Percentiles rank a stretch among this genome's conserved stretches.
These are phyloP conservation scores for Capromys pilorides DNA, from an alignment of 2,797 vertebrate genomes.

Conservation along the genomic window DNA sequence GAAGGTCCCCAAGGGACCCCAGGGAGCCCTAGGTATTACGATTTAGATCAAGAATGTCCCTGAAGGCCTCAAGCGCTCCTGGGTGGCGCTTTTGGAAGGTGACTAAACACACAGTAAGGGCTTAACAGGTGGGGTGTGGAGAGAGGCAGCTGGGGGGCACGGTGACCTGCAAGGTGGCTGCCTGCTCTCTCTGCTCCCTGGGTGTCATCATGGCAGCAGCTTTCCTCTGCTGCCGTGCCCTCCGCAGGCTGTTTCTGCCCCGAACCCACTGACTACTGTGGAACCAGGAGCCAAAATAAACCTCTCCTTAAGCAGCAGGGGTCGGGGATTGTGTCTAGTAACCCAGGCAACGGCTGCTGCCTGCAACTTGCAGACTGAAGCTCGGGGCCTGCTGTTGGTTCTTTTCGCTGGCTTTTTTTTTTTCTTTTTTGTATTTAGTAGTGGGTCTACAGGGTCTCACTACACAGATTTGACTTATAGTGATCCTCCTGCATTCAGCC, in stretches of 20 bases:
- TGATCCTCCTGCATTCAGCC: no score
- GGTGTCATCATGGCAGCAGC: not conserved
- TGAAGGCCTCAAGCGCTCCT: not conserved
- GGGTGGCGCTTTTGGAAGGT: not conserved
- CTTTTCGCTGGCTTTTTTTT: no score
- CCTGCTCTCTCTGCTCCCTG: no score
- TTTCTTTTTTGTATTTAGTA: no score
- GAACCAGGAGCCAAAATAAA: not conserved
- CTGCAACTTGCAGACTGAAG: no score
- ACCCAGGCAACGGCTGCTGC: not conserved
- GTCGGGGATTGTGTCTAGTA: not conserved
- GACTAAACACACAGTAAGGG: not conserved
- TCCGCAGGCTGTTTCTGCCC: not conserved
- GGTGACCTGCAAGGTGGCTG: not conserved
- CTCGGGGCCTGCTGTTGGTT: no score
- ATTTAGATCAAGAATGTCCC: not conserved
- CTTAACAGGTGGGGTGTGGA: not conserved
- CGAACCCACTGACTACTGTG: no score
- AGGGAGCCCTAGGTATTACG: not conserved
- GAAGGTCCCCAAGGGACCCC: not conserved
- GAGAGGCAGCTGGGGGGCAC: not conserved
- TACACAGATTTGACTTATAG: no score
- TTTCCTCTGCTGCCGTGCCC: not conserved
- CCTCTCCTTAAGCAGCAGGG: not conserved
- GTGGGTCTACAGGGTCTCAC: no score